Evolutionary conservation across 2,888 invertebrate genomes (phyloP), one percentile per base, ranked within the genome.

Genomic region (Chrysolina oricalcia): DNA sequence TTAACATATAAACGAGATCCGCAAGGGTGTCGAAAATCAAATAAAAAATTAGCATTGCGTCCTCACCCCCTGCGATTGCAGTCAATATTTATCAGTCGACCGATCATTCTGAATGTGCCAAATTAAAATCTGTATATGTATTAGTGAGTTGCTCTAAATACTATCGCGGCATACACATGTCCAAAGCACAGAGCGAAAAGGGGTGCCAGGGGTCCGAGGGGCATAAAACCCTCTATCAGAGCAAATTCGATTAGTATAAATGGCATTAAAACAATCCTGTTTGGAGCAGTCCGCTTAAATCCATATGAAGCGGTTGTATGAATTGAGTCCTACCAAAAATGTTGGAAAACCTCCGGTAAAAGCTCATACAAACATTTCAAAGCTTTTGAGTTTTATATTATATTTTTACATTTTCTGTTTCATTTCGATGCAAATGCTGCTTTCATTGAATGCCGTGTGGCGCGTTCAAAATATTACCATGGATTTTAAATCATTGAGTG

Each of bases 241-340:
- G 87, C 89, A 90, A 90, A 91, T 91, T 90, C 90, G 90, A 91
- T 91, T 90, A 90, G 90, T 89, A 89, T 89, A 90, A 90, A 91
- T 89, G 89, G 90, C 89, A 90, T 91, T 91, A 91, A 90, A 91
- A 91, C 90, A 91, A 90, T 90, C 90, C 90, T 87, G 88, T 90
- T 90, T 89, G 87, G 86, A 88, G 79, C 78, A 79, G 81, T 78
- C 83, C 82, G 85, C 83, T 83, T 84, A 86, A 86, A 83, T 84
- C 85, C 81, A 78, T 81, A 78, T 78, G 78, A 78, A 81, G 77
- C 75, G 69, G 69, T 77, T 75, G 72, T 76, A 80, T 77, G 78
- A 72, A 75, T 74, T 71, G 46, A 63, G 50, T 53, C 21, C 77
- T 81, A 80, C 79, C 80, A 75, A 81, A 81, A 82, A 82, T 79